Percentiles rank a stretch among this genome's conserved stretches.
Evolutionary conservation across 2,113 vertebrate species (phyloP).

Genomic region (Ranitomeya variabilis): DNA sequence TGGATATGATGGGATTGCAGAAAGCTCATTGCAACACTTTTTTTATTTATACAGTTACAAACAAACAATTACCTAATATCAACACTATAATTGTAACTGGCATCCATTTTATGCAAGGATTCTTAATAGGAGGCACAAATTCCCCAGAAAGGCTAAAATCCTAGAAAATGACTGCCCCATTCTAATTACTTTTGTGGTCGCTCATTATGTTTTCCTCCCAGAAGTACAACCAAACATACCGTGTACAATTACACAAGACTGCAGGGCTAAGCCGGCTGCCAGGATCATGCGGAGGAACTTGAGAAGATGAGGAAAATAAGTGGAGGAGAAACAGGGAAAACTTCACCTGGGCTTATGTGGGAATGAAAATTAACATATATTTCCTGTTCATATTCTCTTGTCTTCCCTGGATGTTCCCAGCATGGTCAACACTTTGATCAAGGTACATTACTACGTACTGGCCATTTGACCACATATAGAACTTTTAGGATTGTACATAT

Average conservation of each 20-base stretch:
- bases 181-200: slow-evolving; percentile 38
- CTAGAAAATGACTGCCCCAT: slow-evolving; percentile 14
- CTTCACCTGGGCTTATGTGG: background rate
- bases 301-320: background rate
- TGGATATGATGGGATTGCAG: background rate
- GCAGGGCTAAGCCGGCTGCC: slow-evolving; percentile 23
- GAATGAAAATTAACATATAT: background rate
- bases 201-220: slow-evolving; percentile 32
- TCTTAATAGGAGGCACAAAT: background rate
- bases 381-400: background rate
- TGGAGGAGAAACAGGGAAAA: background rate
- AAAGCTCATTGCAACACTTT: background rate
- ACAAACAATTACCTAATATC: slow-evolving; percentile 16
- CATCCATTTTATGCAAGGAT: background rate
- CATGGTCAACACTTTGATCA: background rate
- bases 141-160: slow-evolving; percentile 13
- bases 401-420: background rate
- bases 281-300: slow-evolving; percentile 2
- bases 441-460: background rate
- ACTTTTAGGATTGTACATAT: background rate
- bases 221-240: slow-evolving; percentile 28
- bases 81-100: background rate
- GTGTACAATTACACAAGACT: slow-evolving; percentile 28
- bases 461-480: background rate
- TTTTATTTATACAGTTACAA: background rate